phyloP scores from a whole-genome alignment of 2,797 vertebrate genomes.

The Toxotes lorentzi region DNA sequence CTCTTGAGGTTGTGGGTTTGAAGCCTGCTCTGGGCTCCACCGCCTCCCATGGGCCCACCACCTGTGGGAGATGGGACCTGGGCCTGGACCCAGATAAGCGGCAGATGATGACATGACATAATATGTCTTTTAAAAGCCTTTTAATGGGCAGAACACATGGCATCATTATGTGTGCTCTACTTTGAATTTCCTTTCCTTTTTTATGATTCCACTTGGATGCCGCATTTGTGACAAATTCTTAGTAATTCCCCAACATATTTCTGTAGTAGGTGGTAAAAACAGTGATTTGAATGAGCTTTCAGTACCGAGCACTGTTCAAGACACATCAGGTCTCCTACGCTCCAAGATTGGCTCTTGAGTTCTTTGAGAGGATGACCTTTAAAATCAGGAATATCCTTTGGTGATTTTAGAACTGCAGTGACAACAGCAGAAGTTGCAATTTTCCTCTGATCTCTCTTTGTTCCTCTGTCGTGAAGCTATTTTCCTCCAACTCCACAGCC shows the following conservation, averaged over 20 bases:
- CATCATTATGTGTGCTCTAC: background rate
- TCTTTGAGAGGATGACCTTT: background rate
- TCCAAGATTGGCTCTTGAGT: background rate
- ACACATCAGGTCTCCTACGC: background rate
- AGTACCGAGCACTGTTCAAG: background rate
- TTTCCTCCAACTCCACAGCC: slow-evolving; percentile 8
- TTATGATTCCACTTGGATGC: slow-evolving; percentile 2
- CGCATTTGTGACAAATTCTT: background rate
- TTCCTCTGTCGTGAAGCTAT: background rate
- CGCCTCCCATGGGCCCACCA: too few relatives aligned
- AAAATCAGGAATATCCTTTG: background rate
- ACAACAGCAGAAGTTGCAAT: background rate
- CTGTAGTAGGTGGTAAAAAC: background rate
- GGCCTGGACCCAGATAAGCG: too few relatives aligned
- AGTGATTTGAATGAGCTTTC: background rate
- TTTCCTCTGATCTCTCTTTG: background rate
- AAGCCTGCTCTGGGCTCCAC: too few relatives aligned
- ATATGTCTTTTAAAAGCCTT: slow-evolving; percentile 1
- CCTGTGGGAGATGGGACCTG: too few relatives aligned
- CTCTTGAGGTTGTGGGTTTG: too few relatives aligned
- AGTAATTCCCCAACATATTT: background rate
- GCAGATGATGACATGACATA: too few relatives aligned
- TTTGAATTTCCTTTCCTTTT: background rate
- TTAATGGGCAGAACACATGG: background rate
- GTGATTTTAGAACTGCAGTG: background rate